Conservation (phyloP, 92 coral and sea anemone species). For the Plumapathes pennacea region DNA sequence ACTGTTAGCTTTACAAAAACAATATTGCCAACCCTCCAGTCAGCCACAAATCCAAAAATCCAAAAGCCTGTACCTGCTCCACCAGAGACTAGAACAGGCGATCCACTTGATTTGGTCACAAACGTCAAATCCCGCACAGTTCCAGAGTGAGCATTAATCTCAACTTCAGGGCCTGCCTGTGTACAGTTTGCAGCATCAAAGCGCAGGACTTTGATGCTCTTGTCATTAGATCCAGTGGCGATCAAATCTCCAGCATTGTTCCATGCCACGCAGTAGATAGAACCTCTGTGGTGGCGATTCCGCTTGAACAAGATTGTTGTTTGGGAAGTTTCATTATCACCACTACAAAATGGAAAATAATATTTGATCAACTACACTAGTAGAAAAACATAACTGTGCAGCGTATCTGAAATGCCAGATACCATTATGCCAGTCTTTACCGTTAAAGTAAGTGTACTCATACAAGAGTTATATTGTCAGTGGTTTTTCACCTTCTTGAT, state of each 20-base stretch:
- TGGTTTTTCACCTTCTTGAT: too few relatives aligned
- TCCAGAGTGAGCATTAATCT: slow-evolving; percentile 76
- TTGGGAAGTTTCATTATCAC: slow-evolving; percentile 56
- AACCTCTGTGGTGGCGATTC: slow-evolving; percentile 87
- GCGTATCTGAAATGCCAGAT: too few relatives aligned
- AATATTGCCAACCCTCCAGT: neutral
- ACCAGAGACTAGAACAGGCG: slow-evolving; percentile 90
- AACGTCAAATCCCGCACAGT: slow-evolving; percentile 91
- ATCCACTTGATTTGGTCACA: slow-evolving; percentile 79
- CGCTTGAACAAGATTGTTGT: slow-evolving; percentile 85
- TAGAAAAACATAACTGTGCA: too few relatives aligned
- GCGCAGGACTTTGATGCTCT: slow-evolving; percentile 75
- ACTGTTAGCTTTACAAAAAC: too few relatives aligned
- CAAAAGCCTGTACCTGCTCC: slow-evolving; percentile 99
- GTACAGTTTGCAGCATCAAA: slow-evolving; percentile 85
- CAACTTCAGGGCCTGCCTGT: slow-evolving; percentile 76
- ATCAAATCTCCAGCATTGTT: slow-evolving; percentile 72
- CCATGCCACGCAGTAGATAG: slow-evolving; percentile 97
- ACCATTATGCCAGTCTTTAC: slow-evolving; percentile 75
- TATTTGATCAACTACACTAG: neutral
- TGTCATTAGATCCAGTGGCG: slow-evolving; percentile 98
- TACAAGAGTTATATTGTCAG: too few relatives aligned
- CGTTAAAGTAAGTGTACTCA: slow-evolving; percentile 77
- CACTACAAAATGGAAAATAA: slow-evolving; percentile 23
- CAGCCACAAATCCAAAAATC: neutral